These are phyloP conservation scores for Hermetia illucens DNA, from an alignment of 1,140 invertebrate species.

Conservation along the genomic window DNA sequence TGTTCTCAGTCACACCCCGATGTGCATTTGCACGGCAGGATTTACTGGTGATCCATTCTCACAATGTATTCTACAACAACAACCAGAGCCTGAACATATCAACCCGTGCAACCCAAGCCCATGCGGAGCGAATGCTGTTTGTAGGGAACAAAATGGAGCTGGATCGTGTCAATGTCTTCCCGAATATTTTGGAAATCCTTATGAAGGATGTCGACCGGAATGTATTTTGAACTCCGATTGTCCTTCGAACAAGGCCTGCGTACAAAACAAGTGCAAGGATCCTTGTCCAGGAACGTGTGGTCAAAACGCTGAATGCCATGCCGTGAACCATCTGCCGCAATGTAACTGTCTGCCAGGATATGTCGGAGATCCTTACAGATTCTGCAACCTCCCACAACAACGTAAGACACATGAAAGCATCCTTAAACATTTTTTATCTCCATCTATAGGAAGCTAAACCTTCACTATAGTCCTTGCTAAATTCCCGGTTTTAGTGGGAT, in stretches of 20 bases:
- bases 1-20: constrained; percentile 48
- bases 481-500: too few relatives aligned
- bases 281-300: constrained; percentile 54
- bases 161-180: constrained; percentile 48
- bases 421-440: constrained; percentile 41
- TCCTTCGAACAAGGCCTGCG: constrained; percentile 41
- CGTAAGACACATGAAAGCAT: constrained; percentile 28
- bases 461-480: constrained; percentile 30
- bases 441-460: constrained; percentile 36
- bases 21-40: constrained; percentile 44
- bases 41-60: constrained; percentile 45
- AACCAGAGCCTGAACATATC: constrained; percentile 23
- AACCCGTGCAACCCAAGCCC: constrained; percentile 51
- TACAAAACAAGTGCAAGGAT: constrained; percentile 45
- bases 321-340: constrained; percentile 51
- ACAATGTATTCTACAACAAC: constrained; percentile 23
- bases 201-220: constrained; percentile 49
- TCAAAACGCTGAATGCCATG: constrained; percentile 48
- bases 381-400: constrained; percentile 34
- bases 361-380: constrained; percentile 49
- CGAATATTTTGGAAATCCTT: constrained; percentile 54
- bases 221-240: constrained; percentile 52
- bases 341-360: constrained; percentile 49
- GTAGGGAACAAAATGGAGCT: constrained; percentile 52
- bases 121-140: constrained; percentile 57